Conservation (phyloP, 2,888 invertebrate genomes). For the Anticlea derivata region DNA sequence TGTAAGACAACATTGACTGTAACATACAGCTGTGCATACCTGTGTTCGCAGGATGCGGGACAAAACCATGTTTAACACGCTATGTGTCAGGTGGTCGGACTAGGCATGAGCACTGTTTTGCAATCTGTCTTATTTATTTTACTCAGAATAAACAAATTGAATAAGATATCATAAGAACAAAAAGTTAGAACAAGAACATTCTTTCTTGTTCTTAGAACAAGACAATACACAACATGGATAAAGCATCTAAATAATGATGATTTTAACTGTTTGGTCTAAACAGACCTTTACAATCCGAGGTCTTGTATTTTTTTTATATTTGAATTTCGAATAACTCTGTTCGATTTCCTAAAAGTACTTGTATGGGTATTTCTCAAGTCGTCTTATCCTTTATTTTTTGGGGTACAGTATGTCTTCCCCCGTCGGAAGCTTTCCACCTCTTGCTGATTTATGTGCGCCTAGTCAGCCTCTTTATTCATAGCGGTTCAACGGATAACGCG, state of each 20-base stretch:
- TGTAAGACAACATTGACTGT: constrained; percentile 32
- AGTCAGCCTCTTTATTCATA: constrained; percentile 26
- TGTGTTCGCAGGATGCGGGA: constrained; percentile 39
- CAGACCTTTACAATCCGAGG: too few relatives aligned
- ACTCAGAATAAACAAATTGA: too few relatives aligned
- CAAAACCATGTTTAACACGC: constrained; percentile 28
- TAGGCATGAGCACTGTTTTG: constrained; percentile 8
- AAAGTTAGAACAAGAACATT: too few relatives aligned
- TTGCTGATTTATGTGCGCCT: constrained; percentile 34
- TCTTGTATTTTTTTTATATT: too few relatives aligned
- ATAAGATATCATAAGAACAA: too few relatives aligned
- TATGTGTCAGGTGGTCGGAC: constrained; percentile 13
- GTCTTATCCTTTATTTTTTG: constrained; percentile 14
- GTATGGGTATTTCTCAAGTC: not conserved
- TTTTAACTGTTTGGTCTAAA: too few relatives aligned
- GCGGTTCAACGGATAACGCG: not conserved
- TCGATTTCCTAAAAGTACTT: too few relatives aligned
- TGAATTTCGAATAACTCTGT: too few relatives aligned
- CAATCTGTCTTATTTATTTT: not conserved
- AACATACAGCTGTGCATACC: constrained; percentile 40
- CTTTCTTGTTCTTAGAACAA: too few relatives aligned
- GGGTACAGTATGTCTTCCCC: constrained; percentile 19
- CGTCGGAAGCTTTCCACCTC: constrained; percentile 37
- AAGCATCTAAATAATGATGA: too few relatives aligned
- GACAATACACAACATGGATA: too few relatives aligned